A percentile compares a stretch with the other conserved stretches of the same genome.
These are phyloP conservation scores for Taenaris catops DNA, from an alignment of 2,888 invertebrate species.

Conservation along the genomic window DNA sequence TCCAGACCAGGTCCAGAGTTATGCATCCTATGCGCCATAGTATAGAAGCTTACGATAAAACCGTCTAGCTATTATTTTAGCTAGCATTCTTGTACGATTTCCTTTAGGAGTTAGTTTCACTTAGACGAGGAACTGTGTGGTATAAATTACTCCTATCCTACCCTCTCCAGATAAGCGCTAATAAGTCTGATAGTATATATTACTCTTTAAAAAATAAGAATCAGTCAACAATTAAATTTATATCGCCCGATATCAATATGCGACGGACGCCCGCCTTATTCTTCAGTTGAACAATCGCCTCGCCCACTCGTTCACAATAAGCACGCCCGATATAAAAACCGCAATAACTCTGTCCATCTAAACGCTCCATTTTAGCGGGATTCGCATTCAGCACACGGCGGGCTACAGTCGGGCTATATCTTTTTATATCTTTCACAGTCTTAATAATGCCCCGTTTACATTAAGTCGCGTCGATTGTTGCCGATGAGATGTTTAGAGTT, in stretches of 20 bases:
- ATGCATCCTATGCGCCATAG: too few relatives aligned
- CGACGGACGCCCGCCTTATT: background rate
- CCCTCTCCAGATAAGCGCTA: too few relatives aligned
- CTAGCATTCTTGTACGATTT: too few relatives aligned
- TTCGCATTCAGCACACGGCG: conserved; percentile 61
- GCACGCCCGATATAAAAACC: conserved; percentile 62
- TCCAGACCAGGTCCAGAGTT: too few relatives aligned
- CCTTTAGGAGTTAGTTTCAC: too few relatives aligned
- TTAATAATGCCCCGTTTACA: conserved; percentile 39
- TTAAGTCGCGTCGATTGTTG: conserved; percentile 1
- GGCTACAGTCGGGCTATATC: conserved; percentile 28
- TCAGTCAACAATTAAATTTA: background rate
- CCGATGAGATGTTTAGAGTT: too few relatives aligned
- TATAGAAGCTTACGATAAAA: too few relatives aligned
- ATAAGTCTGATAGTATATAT: too few relatives aligned
- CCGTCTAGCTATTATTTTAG: too few relatives aligned
- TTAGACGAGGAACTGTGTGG: background rate
- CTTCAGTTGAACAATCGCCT: conserved; percentile 17
- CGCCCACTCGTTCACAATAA: conserved; percentile 35
- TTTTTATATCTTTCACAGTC: conserved; percentile 65
- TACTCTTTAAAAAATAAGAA: too few relatives aligned
- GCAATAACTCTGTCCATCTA: conserved; percentile 52
- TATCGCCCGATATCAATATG: conserved; percentile 2
- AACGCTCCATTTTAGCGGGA: conserved; percentile 44
- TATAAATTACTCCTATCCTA: too few relatives aligned